Evolutionary conservation across 2,888 invertebrate genomes (phyloP), one percentile per base, ranked within the genome.

Genomic region (Scaeva pyrastri): DNA sequence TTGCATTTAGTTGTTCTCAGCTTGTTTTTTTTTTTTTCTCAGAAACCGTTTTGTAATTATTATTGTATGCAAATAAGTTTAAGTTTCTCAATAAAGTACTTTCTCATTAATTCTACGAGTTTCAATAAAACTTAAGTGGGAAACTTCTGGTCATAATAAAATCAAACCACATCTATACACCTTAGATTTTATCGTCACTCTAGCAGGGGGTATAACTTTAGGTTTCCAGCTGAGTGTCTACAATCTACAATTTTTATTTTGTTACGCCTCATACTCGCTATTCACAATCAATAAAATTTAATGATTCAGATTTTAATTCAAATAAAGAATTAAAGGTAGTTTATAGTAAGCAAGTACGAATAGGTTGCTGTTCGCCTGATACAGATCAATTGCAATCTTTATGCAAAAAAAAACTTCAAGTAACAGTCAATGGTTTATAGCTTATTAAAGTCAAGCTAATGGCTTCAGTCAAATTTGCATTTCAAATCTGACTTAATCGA

Each of bases 401-500:
- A 16, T 45, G 10, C 26, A 14, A 14, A 55, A 55, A 43, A 23
- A 43, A 62, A 41, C 36, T 36, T 19, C 1, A 26, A 45, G 12
- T 16, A 60, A 64, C 62, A 64, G 43, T 5, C 62, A 45, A 31
- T 31, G 8, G 48, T 66, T 66, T 71, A 41, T 39, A 70, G 70
- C 55, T 39, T 74, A 55, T 74, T 36, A 36, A 36, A 60, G 36
- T 55, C 58, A 41, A 31, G 39, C 26, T 41, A 64, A 73, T 68
- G 73, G 31, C 45, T 50, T 60, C 2, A 41, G 11, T 4, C 39
- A 55, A 50, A 77, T 83, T 78, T 83, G 83, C 58, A 78, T 70
- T 74, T 48, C 73, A 83, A 83, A 83, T 78, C 73, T n/a, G 83
- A 68, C 41, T 74, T 74, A 83, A 78, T 78, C 83, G 78, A 83